phyloP scores from a whole-genome alignment of 2,113 vertebrate species.

The Antennarius striatus region DNA sequence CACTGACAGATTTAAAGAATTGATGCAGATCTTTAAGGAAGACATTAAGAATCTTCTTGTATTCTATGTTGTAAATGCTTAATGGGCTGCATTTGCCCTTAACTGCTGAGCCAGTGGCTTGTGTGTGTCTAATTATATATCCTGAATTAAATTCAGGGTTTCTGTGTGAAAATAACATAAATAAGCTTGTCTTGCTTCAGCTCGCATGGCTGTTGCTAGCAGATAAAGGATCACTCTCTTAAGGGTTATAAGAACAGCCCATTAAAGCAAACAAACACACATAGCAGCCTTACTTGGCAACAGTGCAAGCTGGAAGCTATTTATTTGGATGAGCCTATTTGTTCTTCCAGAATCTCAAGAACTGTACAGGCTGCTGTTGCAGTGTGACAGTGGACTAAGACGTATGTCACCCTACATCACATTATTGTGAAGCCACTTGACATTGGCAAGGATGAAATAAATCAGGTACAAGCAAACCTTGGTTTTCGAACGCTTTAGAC shows the following conservation, averaged over 20 bases:
- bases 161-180: conserved; percentile 5
- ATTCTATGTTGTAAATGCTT: no score
- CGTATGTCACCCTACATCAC: conserved; percentile 3
- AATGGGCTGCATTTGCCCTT: no score
- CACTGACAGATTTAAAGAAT: no score
- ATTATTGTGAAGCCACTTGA: conserved; percentile 10
- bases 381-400: neutral
- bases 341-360: conserved; percentile 42
- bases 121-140: conserved; percentile 26
- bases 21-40: no score
- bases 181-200: conserved; percentile 3
- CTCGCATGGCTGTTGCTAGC: neutral
- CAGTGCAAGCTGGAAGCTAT: conserved; percentile 36
- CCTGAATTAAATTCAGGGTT: neutral
- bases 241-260: conserved; percentile 8
- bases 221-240: conserved; percentile 29
- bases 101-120: neutral
- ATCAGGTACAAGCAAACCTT: no score
- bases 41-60: no score
- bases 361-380: conserved; percentile 9
- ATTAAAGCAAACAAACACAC: conserved; percentile 28
- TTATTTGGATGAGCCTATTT: conserved; percentile 52
- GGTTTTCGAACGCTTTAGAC: no score
- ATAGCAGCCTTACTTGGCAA: conserved; percentile 27
- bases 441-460: neutral